These are phyloP conservation scores for Isurus oxyrinchus DNA, from an alignment of 2,113 vertebrate species.

Conservation along the genomic window DNA sequence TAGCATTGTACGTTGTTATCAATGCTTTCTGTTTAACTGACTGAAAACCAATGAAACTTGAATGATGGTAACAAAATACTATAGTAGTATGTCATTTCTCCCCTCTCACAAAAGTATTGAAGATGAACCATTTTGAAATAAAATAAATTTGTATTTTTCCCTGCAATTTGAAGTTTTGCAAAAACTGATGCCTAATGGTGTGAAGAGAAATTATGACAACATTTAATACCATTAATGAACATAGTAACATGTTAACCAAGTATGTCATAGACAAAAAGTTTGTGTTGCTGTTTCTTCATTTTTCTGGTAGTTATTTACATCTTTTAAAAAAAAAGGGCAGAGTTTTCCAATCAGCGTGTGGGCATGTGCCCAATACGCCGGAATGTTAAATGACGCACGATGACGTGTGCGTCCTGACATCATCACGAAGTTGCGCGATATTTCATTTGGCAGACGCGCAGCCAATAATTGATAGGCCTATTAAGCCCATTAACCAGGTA, in stretches of 20 bases:
- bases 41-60: background rate
- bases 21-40: background rate
- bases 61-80: background rate
- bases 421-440: no score
- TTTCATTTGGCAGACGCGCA: no score
- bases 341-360: no score
- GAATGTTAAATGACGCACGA: no score
- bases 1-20: background rate
- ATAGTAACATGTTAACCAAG: background rate
- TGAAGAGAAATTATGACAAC: background rate
- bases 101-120: background rate
- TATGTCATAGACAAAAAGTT: background rate
- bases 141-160: background rate
- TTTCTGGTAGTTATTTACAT: background rate
- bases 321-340: background rate
- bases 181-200: background rate
- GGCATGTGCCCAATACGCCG: no score
- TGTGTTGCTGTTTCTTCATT: background rate
- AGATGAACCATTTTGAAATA: background rate
- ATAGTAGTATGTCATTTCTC: background rate
- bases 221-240: background rate
- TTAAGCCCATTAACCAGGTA: no score
- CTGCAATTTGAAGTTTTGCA: background rate
- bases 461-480: no score
- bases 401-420: no score